Conservation (phyloP, 2,888 invertebrate genomes). For the Scaptomyza tumidula region DNA sequence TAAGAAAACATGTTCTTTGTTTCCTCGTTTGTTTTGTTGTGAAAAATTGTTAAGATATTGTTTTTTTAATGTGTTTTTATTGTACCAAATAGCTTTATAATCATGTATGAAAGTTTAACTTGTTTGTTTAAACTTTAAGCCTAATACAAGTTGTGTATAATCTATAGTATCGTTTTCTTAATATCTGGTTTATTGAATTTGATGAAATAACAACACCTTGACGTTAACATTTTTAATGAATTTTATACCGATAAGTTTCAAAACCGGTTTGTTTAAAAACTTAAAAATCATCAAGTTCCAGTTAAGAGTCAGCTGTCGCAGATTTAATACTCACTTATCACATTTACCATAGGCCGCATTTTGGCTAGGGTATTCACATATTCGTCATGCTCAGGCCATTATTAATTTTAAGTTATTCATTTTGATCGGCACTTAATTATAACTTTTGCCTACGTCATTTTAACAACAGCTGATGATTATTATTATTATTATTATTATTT, state of each 20-base stretch:
- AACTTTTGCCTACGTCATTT: conserved; percentile 73
- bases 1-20: too few relatives aligned
- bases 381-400: conserved; percentile 47
- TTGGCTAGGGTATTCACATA: conserved; percentile 51
- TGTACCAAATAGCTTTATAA: background rate
- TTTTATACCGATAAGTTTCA: conserved; percentile 5
- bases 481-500: too few relatives aligned
- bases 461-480: conserved; percentile 54
- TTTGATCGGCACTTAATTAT: conserved; percentile 76
- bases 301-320: conserved; percentile 4
- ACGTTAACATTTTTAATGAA: conserved; percentile 7
- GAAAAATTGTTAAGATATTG: background rate
- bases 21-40: too few relatives aligned
- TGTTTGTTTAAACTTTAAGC: background rate
- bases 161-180: conserved; percentile 15
- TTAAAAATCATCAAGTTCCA: background rate
- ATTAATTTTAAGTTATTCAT: conserved; percentile 50
- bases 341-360: conserved; percentile 11
- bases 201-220: conserved; percentile 19
- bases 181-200: conserved; percentile 23
- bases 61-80: background rate
- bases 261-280: conserved; percentile 22
- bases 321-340: conserved; percentile 16
- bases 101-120: background rate
- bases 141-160: background rate